Percentiles rank a stretch among this genome's conserved stretches.
These are phyloP conservation scores for Hesperia comma DNA, from an alignment of 2,888 invertebrate species.

Conservation along the genomic window DNA sequence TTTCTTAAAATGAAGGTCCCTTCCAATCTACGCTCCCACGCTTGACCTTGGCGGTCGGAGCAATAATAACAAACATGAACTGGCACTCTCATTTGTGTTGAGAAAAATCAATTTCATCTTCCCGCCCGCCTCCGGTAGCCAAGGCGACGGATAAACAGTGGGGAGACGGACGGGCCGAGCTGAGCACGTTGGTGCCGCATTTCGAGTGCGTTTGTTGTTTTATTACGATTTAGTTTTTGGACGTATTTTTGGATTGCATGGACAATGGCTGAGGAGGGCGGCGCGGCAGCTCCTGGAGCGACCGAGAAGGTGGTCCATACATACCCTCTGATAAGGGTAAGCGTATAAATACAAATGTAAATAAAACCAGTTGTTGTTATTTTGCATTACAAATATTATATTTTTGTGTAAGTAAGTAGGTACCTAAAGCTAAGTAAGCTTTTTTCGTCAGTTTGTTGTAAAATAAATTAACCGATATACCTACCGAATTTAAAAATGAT, in stretches of 20 bases:
- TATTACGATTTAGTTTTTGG: slow-evolving; percentile 42
- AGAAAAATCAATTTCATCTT: slow-evolving; percentile 80
- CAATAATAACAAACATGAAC: slow-evolving; percentile 38
- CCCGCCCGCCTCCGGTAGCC: slow-evolving; percentile 76
- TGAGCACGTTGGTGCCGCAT: slow-evolving; percentile 52
- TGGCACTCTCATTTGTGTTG: slow-evolving; percentile 42
- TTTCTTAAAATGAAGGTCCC: slow-evolving; percentile 30
- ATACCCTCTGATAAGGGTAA: slow-evolving; percentile 92
- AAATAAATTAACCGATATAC: too few relatives aligned
- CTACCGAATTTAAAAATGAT: too few relatives aligned
- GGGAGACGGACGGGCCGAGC: slow-evolving; percentile 62
- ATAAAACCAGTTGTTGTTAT: neutral
- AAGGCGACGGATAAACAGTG: slow-evolving; percentile 81
- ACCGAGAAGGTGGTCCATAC: slow-evolving; percentile 89
- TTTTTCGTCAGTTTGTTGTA: too few relatives aligned
- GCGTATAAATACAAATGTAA: slow-evolving; percentile 45
- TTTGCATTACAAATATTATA: too few relatives aligned
- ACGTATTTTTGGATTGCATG: slow-evolving; percentile 41
- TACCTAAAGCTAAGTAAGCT: too few relatives aligned
- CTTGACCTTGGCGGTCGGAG: slow-evolving; percentile 39
- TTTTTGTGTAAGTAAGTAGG: too few relatives aligned
- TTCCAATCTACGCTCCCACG: slow-evolving; percentile 38
- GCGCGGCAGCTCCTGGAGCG: slow-evolving; percentile 62
- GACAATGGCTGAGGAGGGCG: slow-evolving; percentile 71
- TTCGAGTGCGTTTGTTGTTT: slow-evolving; percentile 46